phyloP scores from a whole-genome alignment of 2,113 vertebrate genomes.

The Pongo pygmaeus region DNA sequence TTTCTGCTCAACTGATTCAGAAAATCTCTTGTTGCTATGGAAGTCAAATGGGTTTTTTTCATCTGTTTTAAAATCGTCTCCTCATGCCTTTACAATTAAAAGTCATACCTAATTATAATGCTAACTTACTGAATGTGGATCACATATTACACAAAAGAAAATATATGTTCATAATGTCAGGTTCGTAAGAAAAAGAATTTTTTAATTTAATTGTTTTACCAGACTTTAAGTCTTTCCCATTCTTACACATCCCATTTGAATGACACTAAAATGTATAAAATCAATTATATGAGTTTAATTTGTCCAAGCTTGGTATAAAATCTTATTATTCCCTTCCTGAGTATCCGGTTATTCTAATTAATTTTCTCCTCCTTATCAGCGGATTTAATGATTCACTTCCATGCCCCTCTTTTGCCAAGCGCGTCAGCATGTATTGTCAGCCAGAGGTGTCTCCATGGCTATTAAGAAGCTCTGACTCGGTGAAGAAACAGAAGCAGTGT shows the following conservation, averaged over 20 bases:
- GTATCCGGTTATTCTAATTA: constrained; percentile 65
- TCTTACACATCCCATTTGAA: constrained; percentile 47
- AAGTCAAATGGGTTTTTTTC: constrained; percentile 34
- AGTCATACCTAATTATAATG: constrained; percentile 64
- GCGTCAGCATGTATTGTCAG: constrained; percentile 14
- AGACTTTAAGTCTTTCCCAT: constrained; percentile 45
- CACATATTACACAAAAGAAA: constrained; percentile 30
- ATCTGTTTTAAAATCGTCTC: constrained; percentile 56
- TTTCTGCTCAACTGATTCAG: constrained; percentile 40
- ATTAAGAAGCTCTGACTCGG: neutral
- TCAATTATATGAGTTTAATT: constrained; percentile 55
- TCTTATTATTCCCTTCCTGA: constrained; percentile 62
- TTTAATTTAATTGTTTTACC: constrained; percentile 28
- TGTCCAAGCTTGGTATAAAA: constrained; percentile 19
- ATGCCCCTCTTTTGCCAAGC: constrained; percentile 39
- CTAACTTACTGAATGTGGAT: constrained; percentile 15
- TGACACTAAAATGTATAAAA: constrained; percentile 33
- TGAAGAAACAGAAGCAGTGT: neutral
- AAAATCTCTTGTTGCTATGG: constrained; percentile 68
- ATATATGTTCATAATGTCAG: neutral
- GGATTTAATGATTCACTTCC: constrained; percentile 58
- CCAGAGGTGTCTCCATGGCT: constrained; percentile 43
- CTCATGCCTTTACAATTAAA: constrained; percentile 58
- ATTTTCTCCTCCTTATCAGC: constrained; percentile 49
- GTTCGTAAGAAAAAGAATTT: neutral